Base-by-base conservation (phyloP, 2,888 invertebrate genomes). In the Dolichopus griseipennis region DNA sequence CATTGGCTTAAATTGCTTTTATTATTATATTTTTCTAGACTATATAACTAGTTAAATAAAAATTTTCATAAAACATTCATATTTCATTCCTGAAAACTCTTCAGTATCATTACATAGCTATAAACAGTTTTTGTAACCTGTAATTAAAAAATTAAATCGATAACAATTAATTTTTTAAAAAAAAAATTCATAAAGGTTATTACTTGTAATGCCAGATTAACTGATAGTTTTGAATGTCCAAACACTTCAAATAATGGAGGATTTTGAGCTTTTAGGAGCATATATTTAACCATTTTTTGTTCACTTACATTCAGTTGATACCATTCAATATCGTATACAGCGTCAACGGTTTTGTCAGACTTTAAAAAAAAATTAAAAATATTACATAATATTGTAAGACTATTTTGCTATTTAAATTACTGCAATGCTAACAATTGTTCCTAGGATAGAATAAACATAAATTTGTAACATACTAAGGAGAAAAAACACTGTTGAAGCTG, bases 61-160 rank as follows among this genome's bases (percentile, higher is more conserved):
- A n/a, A n/a, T n/a, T n/a, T n/a, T n/a, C n/a, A n/a, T n/a, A n/a
- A n/a, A n/a, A n/a, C n/a, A n/a, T n/a, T n/a, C n/a, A n/a, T n/a
- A n/a, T n/a, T n/a, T n/a, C n/a, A n/a, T n/a, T n/a, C n/a, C n/a
- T n/a, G n/a, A n/a, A n/a, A n/a, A n/a, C n/a, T n/a, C n/a, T n/a
- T 18, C 8, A 66, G 27, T 21, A 66, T 22, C 66, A 52, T 52
- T 52, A 52, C 22, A n/a, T 10, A 66, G 22, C 21, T 66, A 27
- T 66, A 66, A 21, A 66, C 22, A 9, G 66, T 27, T 66, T 52
- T 66, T 5, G 52, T 66, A 2, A 66, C 66, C 66, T 66, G n/a
- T n/a, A n/a, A n/a, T n/a, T n/a, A n/a, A n/a, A n/a, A n/a, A 22
- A 22, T 61, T 20, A 12, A 1, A 20, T 12, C n/a, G 5, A 52